These are phyloP conservation scores for Drosophila cardini DNA, from an alignment of 1,140 invertebrate species.

Conservation along the genomic window DNA sequence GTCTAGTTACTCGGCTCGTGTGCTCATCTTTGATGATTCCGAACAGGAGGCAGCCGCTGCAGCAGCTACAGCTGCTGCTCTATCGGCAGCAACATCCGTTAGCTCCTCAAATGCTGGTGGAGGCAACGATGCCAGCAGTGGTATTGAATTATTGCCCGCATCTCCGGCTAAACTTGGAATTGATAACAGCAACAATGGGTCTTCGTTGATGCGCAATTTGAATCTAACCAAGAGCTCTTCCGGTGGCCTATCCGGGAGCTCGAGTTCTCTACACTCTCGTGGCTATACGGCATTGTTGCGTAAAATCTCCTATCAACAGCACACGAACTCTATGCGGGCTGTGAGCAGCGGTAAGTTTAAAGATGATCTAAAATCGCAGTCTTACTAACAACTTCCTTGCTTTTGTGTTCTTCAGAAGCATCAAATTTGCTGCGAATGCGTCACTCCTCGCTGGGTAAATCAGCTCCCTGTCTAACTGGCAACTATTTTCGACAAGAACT, in stretches of 20 bases:
- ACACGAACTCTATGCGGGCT: slow-evolving; percentile 77
- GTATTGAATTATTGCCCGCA: slow-evolving; percentile 66
- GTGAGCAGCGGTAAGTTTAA: slow-evolving; percentile 67
- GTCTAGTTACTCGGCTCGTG: slow-evolving; percentile 80
- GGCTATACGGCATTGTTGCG: slow-evolving; percentile 72
- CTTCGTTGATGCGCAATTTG: slow-evolving; percentile 72
- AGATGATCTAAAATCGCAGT: background rate
- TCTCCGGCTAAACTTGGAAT: slow-evolving; percentile 71
- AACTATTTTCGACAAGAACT: slow-evolving; percentile 85
- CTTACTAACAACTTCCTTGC: background rate
- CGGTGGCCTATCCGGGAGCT: slow-evolving; percentile 73
- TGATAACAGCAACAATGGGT: slow-evolving; percentile 59
- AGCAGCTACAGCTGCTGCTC: slow-evolving; percentile 39
- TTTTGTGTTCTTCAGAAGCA: slow-evolving; percentile 59
- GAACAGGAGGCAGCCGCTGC: slow-evolving; percentile 71
- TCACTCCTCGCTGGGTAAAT: slow-evolving; percentile 94
- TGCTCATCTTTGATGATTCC: slow-evolving; percentile 79
- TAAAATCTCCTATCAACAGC: slow-evolving; percentile 83
- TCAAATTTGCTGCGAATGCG: slow-evolving; percentile 95
- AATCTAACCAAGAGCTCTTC: slow-evolving; percentile 83
- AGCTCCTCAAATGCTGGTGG: slow-evolving; percentile 13
- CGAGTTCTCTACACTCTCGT: slow-evolving; percentile 68
- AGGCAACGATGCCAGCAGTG: slow-evolving; percentile 47
- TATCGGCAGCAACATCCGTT: slow-evolving; percentile 39
- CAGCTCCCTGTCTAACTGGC: slow-evolving; percentile 88